Evolutionary conservation across 2,888 invertebrate species (phyloP).

Genomic region (Hedya salicella): DNA sequence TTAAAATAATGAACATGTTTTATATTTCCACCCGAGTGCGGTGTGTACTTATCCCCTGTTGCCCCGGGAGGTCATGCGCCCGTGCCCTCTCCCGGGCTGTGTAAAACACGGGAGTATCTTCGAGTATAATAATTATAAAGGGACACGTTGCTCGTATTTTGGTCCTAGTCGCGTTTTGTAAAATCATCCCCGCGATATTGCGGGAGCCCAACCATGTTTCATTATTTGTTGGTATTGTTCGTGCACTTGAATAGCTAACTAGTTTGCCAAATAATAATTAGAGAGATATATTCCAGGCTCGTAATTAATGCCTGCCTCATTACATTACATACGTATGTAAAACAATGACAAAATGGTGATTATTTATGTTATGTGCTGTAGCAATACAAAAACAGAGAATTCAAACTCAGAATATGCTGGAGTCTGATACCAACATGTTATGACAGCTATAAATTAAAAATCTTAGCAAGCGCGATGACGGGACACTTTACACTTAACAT

Average conservation of each 20-base stretch:
- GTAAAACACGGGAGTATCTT: slow-evolving; percentile 68
- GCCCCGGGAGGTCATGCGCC: slow-evolving; percentile 81
- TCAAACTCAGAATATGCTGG: background rate
- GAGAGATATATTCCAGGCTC: background rate
- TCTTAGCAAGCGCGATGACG: slow-evolving; percentile 59
- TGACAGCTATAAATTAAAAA: slow-evolving; percentile 55
- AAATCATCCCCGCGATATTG: slow-evolving; percentile 57
- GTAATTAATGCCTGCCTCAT: no score
- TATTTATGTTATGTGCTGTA: background rate
- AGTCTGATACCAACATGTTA: background rate
- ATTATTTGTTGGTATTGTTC: slow-evolving; percentile 54
- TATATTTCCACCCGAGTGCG: slow-evolving; percentile 82
- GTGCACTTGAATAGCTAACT: slow-evolving; percentile 16
- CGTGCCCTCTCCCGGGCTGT: slow-evolving; percentile 62
- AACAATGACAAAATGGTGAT: background rate
- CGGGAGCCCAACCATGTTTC: slow-evolving; percentile 52
- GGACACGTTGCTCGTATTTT: slow-evolving; percentile 64
- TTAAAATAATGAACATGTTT: slow-evolving; percentile 86
- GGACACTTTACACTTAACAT: slow-evolving; percentile 58
- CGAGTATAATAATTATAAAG: slow-evolving; percentile 66
- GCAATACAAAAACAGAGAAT: background rate
- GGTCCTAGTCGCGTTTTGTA: slow-evolving; percentile 56
- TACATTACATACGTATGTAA: no score
- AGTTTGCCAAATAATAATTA: background rate
- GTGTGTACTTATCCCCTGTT: slow-evolving; percentile 79